Evolutionary conservation across 2,888 invertebrate species (phyloP), one percentile per base, ranked within the genome.

Genomic region (Ophonus ardosiacus): DNA sequence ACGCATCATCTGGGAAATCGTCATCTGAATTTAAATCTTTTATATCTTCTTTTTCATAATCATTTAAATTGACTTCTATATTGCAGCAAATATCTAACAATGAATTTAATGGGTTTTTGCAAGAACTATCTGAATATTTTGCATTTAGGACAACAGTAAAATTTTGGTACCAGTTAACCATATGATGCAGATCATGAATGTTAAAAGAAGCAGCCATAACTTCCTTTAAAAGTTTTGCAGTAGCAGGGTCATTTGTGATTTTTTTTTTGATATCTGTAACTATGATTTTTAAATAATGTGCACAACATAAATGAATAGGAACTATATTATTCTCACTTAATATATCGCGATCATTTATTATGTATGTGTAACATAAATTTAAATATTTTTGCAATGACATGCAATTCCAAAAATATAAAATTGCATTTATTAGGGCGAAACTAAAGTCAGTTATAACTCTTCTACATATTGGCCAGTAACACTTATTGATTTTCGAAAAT

Each of bases 221-320:
- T 63, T 63, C 63, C 18, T 63, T 63, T 18, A 18, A 24, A 63
- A 63, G 24, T 63, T 63, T 63, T 0, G 63, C 63, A 18, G 24
- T 21, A 13, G 15, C 24, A 18, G 13, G 4, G 13, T 63, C 24
- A 21, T 7, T 63, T 2, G 13, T 63, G 5, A 63, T 18, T 63
- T 63, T 63, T 18, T 15, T 18, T 18, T n/a, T n/a, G n/a, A 63
- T 63, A 7, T 63, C 63, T 18, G 17, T 63, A 10, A 18, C 18
- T 10, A 63, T 63, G 17, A 63, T 63, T 63, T 63, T 63, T 21
- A 63, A 21, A 63, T 10, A 63, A 63, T 63, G 63, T 18, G 21
- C 63, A 21, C 63, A 63, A 63, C 63, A 63, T 18, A 63, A 8
- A 13, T 63, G 24, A 21, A 63, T 63, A 10, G 63, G 24, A 18